phyloP scores from a whole-genome alignment of 2,888 invertebrate species.

The Eristalis arbustorum region DNA sequence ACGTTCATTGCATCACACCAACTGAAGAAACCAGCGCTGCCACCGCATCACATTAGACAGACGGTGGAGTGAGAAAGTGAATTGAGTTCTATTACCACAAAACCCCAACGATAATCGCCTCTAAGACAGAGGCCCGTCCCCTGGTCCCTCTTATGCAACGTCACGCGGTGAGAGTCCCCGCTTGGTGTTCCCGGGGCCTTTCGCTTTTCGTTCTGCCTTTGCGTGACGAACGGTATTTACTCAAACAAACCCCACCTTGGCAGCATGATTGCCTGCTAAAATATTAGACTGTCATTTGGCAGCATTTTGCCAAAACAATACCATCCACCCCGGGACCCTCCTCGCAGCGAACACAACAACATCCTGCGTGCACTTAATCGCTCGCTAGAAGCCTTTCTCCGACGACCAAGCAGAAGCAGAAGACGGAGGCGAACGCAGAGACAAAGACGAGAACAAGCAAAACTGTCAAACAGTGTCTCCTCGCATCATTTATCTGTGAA shows the following conservation, averaged over 20 bases:
- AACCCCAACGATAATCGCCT: background rate
- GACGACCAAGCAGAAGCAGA: background rate
- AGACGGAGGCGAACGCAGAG: too few species aligned
- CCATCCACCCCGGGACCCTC: background rate
- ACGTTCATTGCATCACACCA: background rate
- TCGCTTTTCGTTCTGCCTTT: conserved; percentile 5
- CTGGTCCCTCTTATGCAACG: background rate
- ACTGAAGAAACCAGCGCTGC: background rate
- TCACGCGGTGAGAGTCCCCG: too few species aligned
- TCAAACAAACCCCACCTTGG: conserved; percentile 60
- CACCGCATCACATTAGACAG: conserved; percentile 36
- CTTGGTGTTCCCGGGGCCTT: background rate
- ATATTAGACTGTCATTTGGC: conserved; percentile 70
- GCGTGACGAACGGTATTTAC: conserved; percentile 67
- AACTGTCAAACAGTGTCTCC: conserved; percentile 30
- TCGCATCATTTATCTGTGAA: conserved; percentile 1
- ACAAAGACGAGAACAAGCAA: background rate
- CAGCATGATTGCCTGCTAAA: conserved; percentile 68
- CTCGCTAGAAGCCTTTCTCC: conserved; percentile 59
- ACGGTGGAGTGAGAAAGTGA: conserved; percentile 29
- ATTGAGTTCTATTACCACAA: background rate
- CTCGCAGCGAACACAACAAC: conserved; percentile 15
- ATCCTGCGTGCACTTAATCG: conserved; percentile 68
- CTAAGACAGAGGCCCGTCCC: background rate
- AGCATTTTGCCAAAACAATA: conserved; percentile 39